Percentiles rank a stretch among this genome's conserved stretches.
Conservation (phyloP, 2,888 invertebrate genomes). For the Polylopha cassiicola region DNA sequence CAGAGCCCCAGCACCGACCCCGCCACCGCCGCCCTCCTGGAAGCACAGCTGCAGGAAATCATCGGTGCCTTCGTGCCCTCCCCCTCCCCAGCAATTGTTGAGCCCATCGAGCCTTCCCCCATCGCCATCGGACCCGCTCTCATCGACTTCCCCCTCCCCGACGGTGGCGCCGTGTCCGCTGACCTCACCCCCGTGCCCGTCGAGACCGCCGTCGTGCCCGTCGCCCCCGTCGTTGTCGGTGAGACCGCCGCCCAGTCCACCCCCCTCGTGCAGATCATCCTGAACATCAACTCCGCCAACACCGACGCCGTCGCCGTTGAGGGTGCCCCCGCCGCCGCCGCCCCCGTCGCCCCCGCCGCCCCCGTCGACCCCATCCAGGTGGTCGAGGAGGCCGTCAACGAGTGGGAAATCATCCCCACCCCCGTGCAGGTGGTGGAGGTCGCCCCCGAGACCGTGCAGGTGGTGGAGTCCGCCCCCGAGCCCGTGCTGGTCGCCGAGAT, state of each 20-base stretch:
- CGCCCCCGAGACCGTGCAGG: constrained; percentile 2
- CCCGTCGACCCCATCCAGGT: constrained; percentile 5
- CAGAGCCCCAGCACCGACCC: constrained; percentile 50
- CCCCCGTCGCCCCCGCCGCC: constrained; percentile 6
- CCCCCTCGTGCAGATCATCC: too few relatives aligned
- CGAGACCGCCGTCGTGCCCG: not conserved
- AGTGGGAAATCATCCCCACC: constrained; percentile 3
- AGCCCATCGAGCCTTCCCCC: constrained; percentile 29
- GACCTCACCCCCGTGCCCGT: constrained; percentile 5
- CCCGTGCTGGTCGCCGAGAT: constrained; percentile 28
- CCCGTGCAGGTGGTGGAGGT: constrained; percentile 3
- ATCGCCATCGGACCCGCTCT: constrained; percentile 15
- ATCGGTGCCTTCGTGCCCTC: constrained; percentile 30
- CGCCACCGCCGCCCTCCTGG: constrained; percentile 42
- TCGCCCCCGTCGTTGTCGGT: constrained; percentile 3
- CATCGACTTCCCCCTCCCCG: constrained; percentile 26
- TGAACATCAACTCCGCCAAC: constrained; percentile 7
- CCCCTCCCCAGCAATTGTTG: constrained; percentile 25
- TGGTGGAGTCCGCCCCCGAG: constrained; percentile 19
- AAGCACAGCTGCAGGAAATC: constrained; percentile 37
- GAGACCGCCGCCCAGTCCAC: constrained; percentile 1
- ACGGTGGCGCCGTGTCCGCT: constrained; percentile 15
- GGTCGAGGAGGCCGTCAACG: constrained; percentile 3
- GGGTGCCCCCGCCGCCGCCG: constrained; percentile 6
- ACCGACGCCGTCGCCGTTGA: constrained; percentile 7